phyloP scores from a whole-genome alignment of 2,797 vertebrate species.

The Allobates femoralis region DNA sequence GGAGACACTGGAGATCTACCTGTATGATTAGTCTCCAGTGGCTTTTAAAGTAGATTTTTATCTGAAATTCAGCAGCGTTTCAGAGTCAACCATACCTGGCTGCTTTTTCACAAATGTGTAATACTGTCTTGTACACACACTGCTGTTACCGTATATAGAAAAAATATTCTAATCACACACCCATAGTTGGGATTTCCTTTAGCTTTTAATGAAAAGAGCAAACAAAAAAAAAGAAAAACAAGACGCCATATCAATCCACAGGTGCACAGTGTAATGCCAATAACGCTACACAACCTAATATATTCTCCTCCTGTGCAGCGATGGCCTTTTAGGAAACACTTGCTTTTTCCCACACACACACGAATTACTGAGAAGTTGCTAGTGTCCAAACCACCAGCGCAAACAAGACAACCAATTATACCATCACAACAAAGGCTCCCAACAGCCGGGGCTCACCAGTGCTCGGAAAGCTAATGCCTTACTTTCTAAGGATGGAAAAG shows the following conservation, averaged over 20 bases:
- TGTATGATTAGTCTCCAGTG: too few species aligned
- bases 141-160: too few species aligned
- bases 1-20: too few species aligned
- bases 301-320: neutral
- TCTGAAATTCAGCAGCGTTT: too few species aligned
- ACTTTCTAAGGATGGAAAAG: constrained; percentile 56
- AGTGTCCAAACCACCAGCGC: constrained; percentile 8
- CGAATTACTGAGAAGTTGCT: constrained; percentile 14
- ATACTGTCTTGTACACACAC: too few species aligned
- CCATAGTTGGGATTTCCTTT: too few species aligned
- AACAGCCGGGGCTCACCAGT: constrained; percentile 17
- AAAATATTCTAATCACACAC: too few species aligned
- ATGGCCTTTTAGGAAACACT: constrained; percentile 29
- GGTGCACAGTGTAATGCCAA: constrained; percentile 26
- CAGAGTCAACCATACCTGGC: too few species aligned
- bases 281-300: constrained; percentile 4
- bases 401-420: constrained; percentile 47
- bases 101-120: too few species aligned
- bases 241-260: neutral
- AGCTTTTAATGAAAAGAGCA: neutral
- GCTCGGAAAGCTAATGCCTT: constrained; percentile 31
- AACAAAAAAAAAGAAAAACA: neutral
- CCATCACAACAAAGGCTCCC: constrained; percentile 15
- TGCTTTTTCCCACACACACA: constrained; percentile 33
- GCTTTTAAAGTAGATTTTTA: too few species aligned